Evolutionary conservation across 1,140 invertebrate species (phyloP).

Genomic region (Hesperophylax magnus): DNA sequence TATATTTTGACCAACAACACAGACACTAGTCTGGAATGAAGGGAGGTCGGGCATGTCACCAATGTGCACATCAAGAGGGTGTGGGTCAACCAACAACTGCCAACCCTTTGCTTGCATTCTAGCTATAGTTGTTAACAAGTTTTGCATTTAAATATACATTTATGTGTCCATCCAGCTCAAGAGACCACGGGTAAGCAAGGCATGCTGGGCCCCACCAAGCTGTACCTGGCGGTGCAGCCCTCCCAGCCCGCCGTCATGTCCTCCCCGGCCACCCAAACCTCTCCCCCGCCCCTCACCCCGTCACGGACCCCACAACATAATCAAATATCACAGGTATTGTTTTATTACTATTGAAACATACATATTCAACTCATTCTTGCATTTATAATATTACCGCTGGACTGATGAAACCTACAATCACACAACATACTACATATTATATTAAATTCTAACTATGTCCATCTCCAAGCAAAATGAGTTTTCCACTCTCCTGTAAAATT

Average conservation of each 20-base stretch:
- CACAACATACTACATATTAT: too few relatives aligned
- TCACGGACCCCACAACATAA: constrained; percentile 64
- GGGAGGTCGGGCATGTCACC: too few relatives aligned
- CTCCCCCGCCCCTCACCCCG: constrained; percentile 69
- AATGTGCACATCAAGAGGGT: too few relatives aligned
- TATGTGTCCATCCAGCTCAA: constrained; percentile 73
- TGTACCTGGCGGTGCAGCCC: constrained; percentile 87
- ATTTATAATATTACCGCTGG: background rate
- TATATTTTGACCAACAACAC: too few relatives aligned
- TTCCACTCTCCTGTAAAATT: too few relatives aligned
- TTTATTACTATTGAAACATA: constrained; percentile 50
- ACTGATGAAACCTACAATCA: background rate
- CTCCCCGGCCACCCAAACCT: constrained; percentile 62
- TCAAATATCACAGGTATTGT: constrained; percentile 58
- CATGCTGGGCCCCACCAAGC: constrained; percentile 86
- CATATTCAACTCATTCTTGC: background rate
- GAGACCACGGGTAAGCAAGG: constrained; percentile 86
- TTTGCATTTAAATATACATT: background rate
- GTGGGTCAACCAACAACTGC: too few relatives aligned
- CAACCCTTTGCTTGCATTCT: too few relatives aligned
- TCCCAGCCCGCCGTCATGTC: constrained; percentile 48
- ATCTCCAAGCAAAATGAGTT: too few relatives aligned
- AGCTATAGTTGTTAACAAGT: too few relatives aligned
- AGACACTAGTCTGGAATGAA: too few relatives aligned
- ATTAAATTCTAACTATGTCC: too few relatives aligned